Base-by-base conservation (phyloP, 2,797 vertebrate species). In the Sus cebifrons region DNA sequence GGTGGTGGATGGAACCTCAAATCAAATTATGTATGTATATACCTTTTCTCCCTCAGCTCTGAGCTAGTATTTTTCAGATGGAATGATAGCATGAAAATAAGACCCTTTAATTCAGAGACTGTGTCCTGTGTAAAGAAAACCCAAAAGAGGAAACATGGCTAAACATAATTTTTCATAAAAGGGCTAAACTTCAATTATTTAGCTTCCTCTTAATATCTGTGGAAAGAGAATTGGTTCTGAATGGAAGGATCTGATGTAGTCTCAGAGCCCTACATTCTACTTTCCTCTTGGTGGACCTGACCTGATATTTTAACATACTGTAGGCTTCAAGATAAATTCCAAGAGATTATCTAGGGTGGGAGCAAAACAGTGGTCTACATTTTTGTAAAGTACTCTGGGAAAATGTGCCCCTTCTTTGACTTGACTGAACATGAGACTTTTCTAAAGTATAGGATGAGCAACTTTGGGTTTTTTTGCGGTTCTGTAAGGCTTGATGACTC, bases 401-500 rank as follows among this genome's bases (percentile, higher is more conserved):
- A 92, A 20, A 70, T 82, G 3, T n/a, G 0, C 25, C 17, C 93
- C 12, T 92, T 97, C 21, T n/a, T 75, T 27, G 36, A 12, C 17
- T 95, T 32, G 10, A 79, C 27, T 87, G 65, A 89, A 75, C 18
- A 36, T 49, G 21, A 21, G 10, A 15, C 44, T 87, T 95, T 96
- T 68, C 79, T 58, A 96, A 91, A n/a, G 40, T 86, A 56, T 27
- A 81, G 16, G 25, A 75, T 89, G 54, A 87, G 49, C 83, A 93
- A 91, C 62, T 89, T 91, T 64, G 36, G 7, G 36, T 64, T 32
- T 74, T 96, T 95, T 67, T 91, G 36, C 54, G 88, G 49, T 92
- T 96, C 54, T 54, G 9, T 91, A 20, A 86, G 68, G 29, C 85
- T 96, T 85, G 91, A 83, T 67, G 86, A 70, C 78, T 94, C 92